A percentile compares a stretch with the other conserved stretches of the same genome.
phyloP scores from a whole-genome alignment of 2,888 invertebrate species.

The Rhaphigaster nebulosa region DNA sequence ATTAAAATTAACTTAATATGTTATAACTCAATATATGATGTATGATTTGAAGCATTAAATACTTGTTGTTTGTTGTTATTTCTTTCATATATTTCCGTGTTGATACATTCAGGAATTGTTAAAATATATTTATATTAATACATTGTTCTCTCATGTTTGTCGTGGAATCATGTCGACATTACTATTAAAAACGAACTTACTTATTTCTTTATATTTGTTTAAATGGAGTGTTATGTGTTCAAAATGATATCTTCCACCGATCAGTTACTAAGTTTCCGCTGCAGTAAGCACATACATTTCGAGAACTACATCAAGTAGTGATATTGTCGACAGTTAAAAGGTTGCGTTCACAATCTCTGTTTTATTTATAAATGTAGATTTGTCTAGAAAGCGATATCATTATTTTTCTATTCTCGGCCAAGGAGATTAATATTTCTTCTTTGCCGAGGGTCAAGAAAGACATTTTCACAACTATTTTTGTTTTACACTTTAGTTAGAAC shows the following conservation, averaged over 20 bases:
- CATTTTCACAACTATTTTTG: neutral
- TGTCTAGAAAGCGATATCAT: constrained; percentile 9
- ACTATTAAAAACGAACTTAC: neutral
- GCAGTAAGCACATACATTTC: neutral
- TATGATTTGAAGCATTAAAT: too few species aligned
- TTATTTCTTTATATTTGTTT: neutral
- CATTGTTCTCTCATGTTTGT: too few species aligned
- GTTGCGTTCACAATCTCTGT: neutral
- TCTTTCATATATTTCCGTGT: too few species aligned
- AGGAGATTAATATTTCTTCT: constrained; percentile 1
- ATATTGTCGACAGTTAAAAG: neutral
- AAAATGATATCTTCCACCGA: neutral
- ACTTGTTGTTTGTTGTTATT: too few species aligned
- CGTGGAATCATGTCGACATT: neutral
- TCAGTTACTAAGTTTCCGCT: neutral
- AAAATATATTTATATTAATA: too few species aligned
- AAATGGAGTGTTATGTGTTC: neutral
- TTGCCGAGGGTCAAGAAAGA: neutral
- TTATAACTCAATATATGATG: too few species aligned
- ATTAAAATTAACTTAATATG: too few species aligned
- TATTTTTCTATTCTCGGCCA: constrained; percentile 16
- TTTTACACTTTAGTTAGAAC: neutral
- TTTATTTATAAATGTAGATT: constrained; percentile 25
- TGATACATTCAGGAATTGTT: too few species aligned
- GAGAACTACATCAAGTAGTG: neutral